Evolutionary conservation across 2,797 vertebrate genomes (phyloP).

Genomic region (Psittacula derbiana): DNA sequence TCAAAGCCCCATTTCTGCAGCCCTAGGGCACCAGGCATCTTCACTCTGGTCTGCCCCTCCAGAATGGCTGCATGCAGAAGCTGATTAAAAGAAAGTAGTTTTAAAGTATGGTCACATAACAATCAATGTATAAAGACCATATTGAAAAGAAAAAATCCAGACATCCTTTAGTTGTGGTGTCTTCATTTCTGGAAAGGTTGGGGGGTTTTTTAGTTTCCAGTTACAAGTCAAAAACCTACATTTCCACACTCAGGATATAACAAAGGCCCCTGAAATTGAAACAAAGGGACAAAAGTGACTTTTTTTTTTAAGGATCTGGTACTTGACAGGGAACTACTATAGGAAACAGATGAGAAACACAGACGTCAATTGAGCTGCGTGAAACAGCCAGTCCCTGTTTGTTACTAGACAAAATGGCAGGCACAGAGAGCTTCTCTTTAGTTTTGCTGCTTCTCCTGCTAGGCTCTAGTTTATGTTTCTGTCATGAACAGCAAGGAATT

Average conservation of each 20-base stretch:
- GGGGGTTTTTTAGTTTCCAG: not conserved
- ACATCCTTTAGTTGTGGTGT: not conserved
- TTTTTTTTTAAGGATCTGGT: slow-evolving; percentile 27
- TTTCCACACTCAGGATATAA: slow-evolving; percentile 3
- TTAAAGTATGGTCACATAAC: not conserved
- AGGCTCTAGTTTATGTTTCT: not conserved
- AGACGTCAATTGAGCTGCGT: not conserved
- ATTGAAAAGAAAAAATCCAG: not conserved
- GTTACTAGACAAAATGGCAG: not conserved
- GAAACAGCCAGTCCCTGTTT: slow-evolving; percentile 2
- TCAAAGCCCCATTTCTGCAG: not conserved
- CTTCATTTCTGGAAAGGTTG: not conserved
- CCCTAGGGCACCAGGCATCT: fast-evolving
- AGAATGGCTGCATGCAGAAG: fast-evolving
- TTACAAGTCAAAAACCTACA: slow-evolving; percentile 24
- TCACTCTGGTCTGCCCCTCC: not conserved
- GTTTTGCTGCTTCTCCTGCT: not conserved
- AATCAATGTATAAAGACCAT: not conserved
- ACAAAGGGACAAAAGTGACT: slow-evolving; percentile 20
- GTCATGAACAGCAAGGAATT: not conserved
- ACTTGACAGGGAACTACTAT: slow-evolving; percentile 19
- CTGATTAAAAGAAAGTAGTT: not conserved
- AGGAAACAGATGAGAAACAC: slow-evolving; percentile 42
- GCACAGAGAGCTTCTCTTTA: not conserved
- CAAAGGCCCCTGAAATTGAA: slow-evolving; percentile 16